phyloP scores from a whole-genome alignment of 37 sponge, comb jelly and placozoan genomes.

The Halichondria panicea region DNA sequence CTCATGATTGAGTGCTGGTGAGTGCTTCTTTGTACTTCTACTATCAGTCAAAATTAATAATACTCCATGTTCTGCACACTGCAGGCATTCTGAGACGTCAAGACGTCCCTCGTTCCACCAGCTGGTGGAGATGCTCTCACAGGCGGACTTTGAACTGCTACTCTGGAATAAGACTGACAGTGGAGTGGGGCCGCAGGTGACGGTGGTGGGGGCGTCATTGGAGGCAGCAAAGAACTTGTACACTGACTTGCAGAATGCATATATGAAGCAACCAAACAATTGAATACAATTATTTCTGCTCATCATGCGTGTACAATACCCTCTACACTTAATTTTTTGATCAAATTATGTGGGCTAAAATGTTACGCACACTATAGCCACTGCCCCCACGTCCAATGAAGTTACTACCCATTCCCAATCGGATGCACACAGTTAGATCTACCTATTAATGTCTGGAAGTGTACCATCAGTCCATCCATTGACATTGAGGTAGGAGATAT shows the following conservation, averaged over 20 bases:
- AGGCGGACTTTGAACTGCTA: constrained; percentile 16
- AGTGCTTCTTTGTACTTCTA: not conserved
- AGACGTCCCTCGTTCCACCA: constrained; percentile 29
- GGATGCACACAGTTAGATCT: too few relatives aligned
- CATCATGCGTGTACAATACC: too few relatives aligned
- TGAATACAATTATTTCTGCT: too few relatives aligned
- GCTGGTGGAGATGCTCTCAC: constrained; percentile 20
- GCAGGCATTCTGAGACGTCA: constrained; percentile 48
- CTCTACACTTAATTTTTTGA: too few relatives aligned
- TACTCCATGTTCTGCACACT: not conserved
- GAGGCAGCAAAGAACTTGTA: constrained; percentile 41
- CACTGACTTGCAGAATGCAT: constrained; percentile 32
- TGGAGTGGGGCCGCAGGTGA: constrained; percentile 5
- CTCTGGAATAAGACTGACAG: constrained; percentile 26
- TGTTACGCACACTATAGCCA: too few relatives aligned
- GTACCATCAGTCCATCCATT: too few relatives aligned
- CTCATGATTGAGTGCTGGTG: constrained; percentile 49
- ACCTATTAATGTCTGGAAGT: too few relatives aligned
- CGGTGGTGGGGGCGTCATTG: constrained; percentile 48
- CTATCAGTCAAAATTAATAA: not conserved
- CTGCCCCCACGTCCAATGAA: too few relatives aligned
- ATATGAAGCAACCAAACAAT: too few relatives aligned
- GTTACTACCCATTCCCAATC: too few relatives aligned
- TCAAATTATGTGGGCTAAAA: too few relatives aligned
- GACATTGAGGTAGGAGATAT: too few relatives aligned